phyloP scores from a whole-genome alignment of 2,113 vertebrate genomes.

The Seriola quinqueradiata region DNA sequence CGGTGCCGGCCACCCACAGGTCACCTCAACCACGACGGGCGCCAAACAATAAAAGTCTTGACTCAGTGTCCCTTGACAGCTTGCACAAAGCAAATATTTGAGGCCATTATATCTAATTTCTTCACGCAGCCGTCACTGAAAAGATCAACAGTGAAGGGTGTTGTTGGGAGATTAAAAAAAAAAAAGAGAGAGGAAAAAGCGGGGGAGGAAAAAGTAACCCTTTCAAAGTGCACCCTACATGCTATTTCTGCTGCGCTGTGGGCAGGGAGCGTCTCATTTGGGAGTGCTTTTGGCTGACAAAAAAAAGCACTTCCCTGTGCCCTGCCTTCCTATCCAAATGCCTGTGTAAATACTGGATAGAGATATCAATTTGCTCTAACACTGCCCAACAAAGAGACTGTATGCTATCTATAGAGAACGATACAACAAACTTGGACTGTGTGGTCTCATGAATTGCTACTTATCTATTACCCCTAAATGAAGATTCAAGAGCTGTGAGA shows the following conservation, averaged over 20 bases:
- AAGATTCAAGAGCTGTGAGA: slow-evolving; percentile 53
- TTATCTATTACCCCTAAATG: slow-evolving; percentile 40
- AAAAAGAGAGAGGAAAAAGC: slow-evolving; percentile 60
- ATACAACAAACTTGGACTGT: slow-evolving; percentile 59
- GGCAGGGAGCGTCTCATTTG: slow-evolving; percentile 84
- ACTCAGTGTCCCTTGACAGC: slow-evolving; percentile 56
- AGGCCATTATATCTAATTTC: slow-evolving; percentile 75
- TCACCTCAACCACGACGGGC: slow-evolving; percentile 63
- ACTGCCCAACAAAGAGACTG: slow-evolving; percentile 69
- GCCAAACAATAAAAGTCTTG: slow-evolving; percentile 71
- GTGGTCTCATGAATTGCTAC: slow-evolving; percentile 71
- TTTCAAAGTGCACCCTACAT: slow-evolving; percentile 75
- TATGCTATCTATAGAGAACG: slow-evolving; percentile 74
- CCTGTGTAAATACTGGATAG: slow-evolving; percentile 80
- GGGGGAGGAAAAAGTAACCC: slow-evolving; percentile 66
- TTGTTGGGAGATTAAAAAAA: slow-evolving; percentile 56
- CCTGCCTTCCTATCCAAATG: slow-evolving; percentile 73
- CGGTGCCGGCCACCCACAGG: slow-evolving; percentile 71
- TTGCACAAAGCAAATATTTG: slow-evolving; percentile 81
- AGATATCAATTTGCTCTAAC: slow-evolving; percentile 79
- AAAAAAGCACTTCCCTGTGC: slow-evolving; percentile 78
- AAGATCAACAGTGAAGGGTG: slow-evolving; percentile 69
- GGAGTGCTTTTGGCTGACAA: slow-evolving; percentile 73
- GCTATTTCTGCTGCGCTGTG: slow-evolving; percentile 84
- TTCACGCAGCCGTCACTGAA: slow-evolving; percentile 57